phyloP scores from a whole-genome alignment of 2,113 vertebrate genomes.

The Nyctibius bracteatus region DNA sequence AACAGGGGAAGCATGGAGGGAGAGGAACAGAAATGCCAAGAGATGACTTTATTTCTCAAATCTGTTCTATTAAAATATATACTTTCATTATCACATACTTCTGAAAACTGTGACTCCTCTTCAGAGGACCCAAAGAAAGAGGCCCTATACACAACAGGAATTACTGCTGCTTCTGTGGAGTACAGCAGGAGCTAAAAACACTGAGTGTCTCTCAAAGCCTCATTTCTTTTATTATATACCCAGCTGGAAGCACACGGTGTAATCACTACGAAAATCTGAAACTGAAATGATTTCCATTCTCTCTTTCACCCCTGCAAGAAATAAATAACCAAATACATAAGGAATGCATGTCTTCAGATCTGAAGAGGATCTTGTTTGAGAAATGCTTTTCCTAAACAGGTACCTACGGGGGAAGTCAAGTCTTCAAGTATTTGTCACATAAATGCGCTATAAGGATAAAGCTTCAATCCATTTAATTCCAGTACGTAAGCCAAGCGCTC shows the following conservation, averaged over 20 bases:
- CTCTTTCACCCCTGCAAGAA: not conserved
- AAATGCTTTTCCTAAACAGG: not conserved
- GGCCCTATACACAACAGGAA: not conserved
- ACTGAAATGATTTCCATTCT: not conserved
- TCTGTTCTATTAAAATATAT: not conserved
- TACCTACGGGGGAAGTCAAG: not conserved
- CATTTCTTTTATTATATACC: not conserved
- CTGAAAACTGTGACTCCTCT: not conserved
- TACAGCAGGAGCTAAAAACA: not conserved
- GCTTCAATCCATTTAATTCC: not conserved
- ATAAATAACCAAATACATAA: not conserved
- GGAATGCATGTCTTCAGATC: not conserved
- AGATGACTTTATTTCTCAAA: not conserved
- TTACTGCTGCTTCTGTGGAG: not conserved
- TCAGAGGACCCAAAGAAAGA: rapidly evolving
- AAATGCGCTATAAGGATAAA: not conserved
- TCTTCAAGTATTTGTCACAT: not conserved
- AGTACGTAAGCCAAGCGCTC: not conserved
- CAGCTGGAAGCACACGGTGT: not conserved
- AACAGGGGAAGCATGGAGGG: not conserved
- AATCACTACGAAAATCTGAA: not conserved
- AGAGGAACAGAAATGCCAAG: not conserved
- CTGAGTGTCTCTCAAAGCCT: not conserved
- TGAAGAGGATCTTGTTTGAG: not conserved
- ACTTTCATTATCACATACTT: not conserved